A percentile compares a stretch with the other conserved stretches of the same genome.
These are phyloP conservation scores for Lateolabrax maculatus DNA, from an alignment of 2,797 vertebrate species.

Conservation along the genomic window DNA sequence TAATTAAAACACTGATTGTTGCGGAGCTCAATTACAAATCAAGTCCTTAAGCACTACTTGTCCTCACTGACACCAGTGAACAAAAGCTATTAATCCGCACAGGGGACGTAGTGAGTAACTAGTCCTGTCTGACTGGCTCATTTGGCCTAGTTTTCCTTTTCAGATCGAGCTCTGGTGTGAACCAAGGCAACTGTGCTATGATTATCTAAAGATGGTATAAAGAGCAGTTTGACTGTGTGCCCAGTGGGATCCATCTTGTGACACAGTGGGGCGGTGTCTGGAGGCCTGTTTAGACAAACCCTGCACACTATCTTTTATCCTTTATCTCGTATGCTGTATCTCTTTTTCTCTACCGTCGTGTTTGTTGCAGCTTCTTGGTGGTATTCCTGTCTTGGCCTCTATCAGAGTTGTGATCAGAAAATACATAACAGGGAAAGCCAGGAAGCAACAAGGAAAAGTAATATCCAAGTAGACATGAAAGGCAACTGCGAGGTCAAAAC, in stretches of 20 bases:
- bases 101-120: conserved; percentile 46
- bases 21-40: conserved; percentile 65
- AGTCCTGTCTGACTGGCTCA: conserved; percentile 69
- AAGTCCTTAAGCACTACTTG: conserved; percentile 60
- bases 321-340: conserved; percentile 31
- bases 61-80: conserved; percentile 64
- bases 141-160: conserved; percentile 76
- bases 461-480: background rate
- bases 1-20: conserved; percentile 69
- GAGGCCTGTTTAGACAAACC: conserved; percentile 75
- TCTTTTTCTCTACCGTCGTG: conserved; percentile 11
- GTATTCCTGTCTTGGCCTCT: background rate
- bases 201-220: conserved; percentile 73
- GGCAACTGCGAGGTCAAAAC: background rate
- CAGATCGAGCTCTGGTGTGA: conserved; percentile 53
- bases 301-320: conserved; percentile 39
- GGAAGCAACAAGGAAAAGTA: background rate
- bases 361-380: conserved; percentile 15
- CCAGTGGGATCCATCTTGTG: conserved; percentile 73
- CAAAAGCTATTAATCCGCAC: conserved; percentile 67
- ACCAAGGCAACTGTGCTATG: conserved; percentile 65
- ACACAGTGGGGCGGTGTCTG: conserved; percentile 68
- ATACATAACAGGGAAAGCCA: background rate
- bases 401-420: background rate
- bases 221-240: conserved; percentile 64